phyloP scores from a whole-genome alignment of 2,888 invertebrate species.

The Aleiodes leptofemur region DNA sequence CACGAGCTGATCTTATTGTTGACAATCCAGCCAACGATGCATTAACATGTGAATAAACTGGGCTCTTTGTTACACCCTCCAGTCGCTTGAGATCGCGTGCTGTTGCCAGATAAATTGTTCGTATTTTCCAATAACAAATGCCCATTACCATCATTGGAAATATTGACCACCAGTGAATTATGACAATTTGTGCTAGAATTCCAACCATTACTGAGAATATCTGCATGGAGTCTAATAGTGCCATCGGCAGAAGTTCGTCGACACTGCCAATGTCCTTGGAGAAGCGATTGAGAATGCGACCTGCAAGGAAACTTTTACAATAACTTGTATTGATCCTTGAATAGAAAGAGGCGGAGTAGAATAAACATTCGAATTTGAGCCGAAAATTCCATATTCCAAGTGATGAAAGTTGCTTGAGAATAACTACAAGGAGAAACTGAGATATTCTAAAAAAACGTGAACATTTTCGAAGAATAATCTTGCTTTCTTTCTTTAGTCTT shows the following conservation, averaged over 20 bases:
- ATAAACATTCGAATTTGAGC: too few relatives aligned
- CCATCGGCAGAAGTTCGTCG: slow-evolving; percentile 83
- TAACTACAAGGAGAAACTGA: too few relatives aligned
- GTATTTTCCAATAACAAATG: slow-evolving; percentile 80
- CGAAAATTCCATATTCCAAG: too few relatives aligned
- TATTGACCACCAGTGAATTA: slow-evolving; percentile 83
- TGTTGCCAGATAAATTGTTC: slow-evolving; percentile 66
- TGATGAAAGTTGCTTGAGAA: too few relatives aligned
- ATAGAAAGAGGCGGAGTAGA: neutral
- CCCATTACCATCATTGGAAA: slow-evolving; percentile 81
- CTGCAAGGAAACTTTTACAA: slow-evolving; percentile 71
- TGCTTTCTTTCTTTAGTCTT: too few relatives aligned
- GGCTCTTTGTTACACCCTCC: slow-evolving; percentile 82
- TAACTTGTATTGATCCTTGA: neutral
- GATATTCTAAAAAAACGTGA: too few relatives aligned
- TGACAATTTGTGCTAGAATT: slow-evolving; percentile 83
- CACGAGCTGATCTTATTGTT: slow-evolving; percentile 86
- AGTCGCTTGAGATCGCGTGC: slow-evolving; percentile 85
- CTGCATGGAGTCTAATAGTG: slow-evolving; percentile 81
- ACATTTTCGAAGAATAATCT: too few relatives aligned
- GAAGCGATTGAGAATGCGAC: slow-evolving; percentile 88
- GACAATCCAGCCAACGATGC: slow-evolving; percentile 74
- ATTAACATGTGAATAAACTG: slow-evolving; percentile 94
- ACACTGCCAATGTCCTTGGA: slow-evolving; percentile 90
- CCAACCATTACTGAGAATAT: slow-evolving; percentile 84